Evolutionary conservation across 2,113 vertebrate species (phyloP).

Genomic region (Galbula dea): DNA sequence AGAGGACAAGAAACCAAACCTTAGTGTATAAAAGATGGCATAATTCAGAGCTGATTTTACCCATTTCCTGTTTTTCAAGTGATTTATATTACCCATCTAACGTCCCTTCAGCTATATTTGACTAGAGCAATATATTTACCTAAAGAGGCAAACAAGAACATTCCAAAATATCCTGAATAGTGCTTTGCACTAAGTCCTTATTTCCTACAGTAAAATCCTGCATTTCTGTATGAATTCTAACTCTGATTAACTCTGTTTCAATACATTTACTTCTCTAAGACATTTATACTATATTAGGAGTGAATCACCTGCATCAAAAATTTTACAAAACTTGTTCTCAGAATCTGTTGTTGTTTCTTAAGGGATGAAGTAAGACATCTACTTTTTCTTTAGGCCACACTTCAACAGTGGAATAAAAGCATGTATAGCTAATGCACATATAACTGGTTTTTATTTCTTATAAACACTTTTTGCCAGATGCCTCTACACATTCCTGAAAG

Average conservation of each 20-base stretch:
- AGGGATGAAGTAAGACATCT: not conserved
- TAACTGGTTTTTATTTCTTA: not conserved
- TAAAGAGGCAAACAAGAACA: not conserved
- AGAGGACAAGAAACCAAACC: not conserved
- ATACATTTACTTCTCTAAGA: not conserved
- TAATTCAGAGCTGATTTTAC: constrained; percentile 36
- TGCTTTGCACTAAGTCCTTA: not conserved
- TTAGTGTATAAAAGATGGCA: not conserved
- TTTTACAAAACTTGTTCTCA: not conserved
- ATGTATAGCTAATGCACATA: not conserved
- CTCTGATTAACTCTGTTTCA: not conserved
- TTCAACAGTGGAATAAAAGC: not conserved
- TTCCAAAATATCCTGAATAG: not conserved
- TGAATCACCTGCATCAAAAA: not conserved
- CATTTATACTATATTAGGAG: not conserved
- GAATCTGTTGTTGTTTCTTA: not conserved
- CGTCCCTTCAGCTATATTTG: not conserved
- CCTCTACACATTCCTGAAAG: not conserved
- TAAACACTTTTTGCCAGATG: not conserved
- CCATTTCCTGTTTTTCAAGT: constrained; percentile 28
- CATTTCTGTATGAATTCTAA: not conserved
- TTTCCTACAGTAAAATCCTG: not conserved
- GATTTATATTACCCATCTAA: constrained; percentile 29
- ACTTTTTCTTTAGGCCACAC: not conserved
- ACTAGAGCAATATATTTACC: constrained; percentile 18